A percentile compares a stretch with the other conserved stretches of the same genome.
Conservation (phyloP, 37 sponge, comb jelly and placozoan species). For the Beroe forskalii region DNA sequence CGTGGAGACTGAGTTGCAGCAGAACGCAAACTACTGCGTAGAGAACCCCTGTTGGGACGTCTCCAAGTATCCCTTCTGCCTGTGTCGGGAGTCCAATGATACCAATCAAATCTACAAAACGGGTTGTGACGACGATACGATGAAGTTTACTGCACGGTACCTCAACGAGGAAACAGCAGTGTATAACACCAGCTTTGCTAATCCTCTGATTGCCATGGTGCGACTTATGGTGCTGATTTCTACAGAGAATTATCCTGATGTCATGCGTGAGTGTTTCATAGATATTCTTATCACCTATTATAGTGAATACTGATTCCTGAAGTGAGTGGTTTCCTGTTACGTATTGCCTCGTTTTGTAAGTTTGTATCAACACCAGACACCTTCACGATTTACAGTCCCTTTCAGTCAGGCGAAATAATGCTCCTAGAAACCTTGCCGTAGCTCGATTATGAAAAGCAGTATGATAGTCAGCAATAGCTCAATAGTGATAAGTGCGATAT, state of each 20-base stretch:
- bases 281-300: too few species aligned
- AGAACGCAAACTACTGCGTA: not conserved
- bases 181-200: conserved; percentile 16
- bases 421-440: too few species aligned
- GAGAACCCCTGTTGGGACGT: conserved; percentile 15
- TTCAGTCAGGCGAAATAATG: too few species aligned
- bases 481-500: too few species aligned
- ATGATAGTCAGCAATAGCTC: too few species aligned
- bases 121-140: not conserved
- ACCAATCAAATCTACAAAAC: not conserved
- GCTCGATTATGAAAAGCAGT: too few species aligned
- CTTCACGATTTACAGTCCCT: too few species aligned
- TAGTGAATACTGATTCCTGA: too few species aligned
- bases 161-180: conserved; percentile 5
- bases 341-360: too few species aligned
- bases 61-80: conserved; percentile 10
- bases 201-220: conserved; percentile 19
- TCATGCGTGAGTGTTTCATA: conserved; percentile 51
- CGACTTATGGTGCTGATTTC: conserved; percentile 43
- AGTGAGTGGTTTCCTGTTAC: too few species aligned
- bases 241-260: conserved; percentile 60
- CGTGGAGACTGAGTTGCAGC: not conserved
- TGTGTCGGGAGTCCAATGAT: not conserved
- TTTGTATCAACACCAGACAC: too few species aligned
- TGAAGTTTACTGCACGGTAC: not conserved